Evolutionary conservation across 2,888 invertebrate species (phyloP).

Genomic region (Drosophila birchii): DNA sequence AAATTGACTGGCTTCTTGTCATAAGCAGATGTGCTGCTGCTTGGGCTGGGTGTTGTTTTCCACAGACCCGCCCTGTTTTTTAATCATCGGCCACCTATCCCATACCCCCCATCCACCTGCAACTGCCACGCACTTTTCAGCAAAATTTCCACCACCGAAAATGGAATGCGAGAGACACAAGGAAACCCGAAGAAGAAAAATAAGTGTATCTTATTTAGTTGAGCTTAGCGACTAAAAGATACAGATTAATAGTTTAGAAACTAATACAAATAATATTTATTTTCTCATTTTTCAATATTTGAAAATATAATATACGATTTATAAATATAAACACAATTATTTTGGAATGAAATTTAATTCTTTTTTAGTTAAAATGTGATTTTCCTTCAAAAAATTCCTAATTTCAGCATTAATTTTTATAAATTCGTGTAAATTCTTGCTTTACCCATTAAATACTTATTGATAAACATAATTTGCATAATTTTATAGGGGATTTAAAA

Average conservation of each 20-base stretch:
- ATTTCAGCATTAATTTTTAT: neutral
- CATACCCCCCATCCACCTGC: constrained; percentile 7
- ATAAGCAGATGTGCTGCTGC: constrained; percentile 18
- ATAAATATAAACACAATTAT: too few relatives aligned
- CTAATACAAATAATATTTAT: neutral
- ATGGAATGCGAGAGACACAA: constrained; percentile 17
- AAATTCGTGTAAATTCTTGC: neutral
- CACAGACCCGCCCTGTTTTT: constrained; percentile 20
- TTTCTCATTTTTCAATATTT: neutral
- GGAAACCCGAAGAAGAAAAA: constrained; percentile 4
- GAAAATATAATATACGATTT: too few relatives aligned
- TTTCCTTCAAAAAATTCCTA: neutral
- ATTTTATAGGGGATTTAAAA: neutral
- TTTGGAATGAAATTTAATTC: too few relatives aligned
- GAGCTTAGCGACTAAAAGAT: constrained; percentile 3
- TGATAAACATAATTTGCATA: neutral
- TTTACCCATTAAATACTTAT: neutral
- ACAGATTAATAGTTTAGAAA: neutral
- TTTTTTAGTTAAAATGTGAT: too few relatives aligned
- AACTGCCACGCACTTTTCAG: constrained; percentile 35
- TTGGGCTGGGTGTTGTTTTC: constrained; percentile 12
- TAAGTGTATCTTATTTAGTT: constrained; percentile 11
- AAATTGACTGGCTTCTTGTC: constrained; percentile 27
- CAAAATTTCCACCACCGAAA: constrained; percentile 39
- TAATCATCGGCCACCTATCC: neutral